Evolutionary conservation across 1,140 invertebrate species (phyloP), one percentile per base, ranked within the genome.

Genomic region (Paracyclopina nana): DNA sequence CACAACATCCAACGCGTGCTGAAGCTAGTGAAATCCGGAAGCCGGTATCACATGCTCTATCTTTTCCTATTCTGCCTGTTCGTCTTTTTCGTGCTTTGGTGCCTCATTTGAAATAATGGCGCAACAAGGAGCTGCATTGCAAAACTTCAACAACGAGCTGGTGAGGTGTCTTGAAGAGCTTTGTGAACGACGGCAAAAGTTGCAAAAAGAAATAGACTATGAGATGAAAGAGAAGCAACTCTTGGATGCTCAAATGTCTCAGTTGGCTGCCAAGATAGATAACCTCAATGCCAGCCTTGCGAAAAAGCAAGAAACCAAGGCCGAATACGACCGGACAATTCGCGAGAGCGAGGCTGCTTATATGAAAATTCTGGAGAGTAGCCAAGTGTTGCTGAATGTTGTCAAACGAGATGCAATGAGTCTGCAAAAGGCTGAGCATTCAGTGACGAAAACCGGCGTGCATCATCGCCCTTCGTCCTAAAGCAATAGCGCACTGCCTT

Each of bases 131-230:
- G 52, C 52, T 12, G 46, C 52, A 22, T 20, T 53, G 22, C 52
- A 53, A 46, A 53, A 49, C 24, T 53, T 34, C 27, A 53, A 53
- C 26, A 53, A 51, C 24, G 52, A 53, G 28, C 48, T 53, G 46
- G 52, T 53, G 9, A 53, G 50, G 40, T 51, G 40, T 29, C 18
- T 53, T 22, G 52, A 53, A 28, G 52, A 53, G n/a, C 28, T 53
- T n/a, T 51, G 31, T 22, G 22, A 53, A 18, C 46, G 52, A 24
- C 30, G 41, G 18, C 46, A 54, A 8, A 40, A 51, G 20, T 29
- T 53, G 20, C 18, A 43, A 22, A 43, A 40, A 53, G 26, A 53
- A 28, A 52, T 16, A n/a, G 16, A 44, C 6, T 26, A 29, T 20
- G 40, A 52, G 12, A 30, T 46, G 22, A 26, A 20, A 16, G 43